Base-by-base conservation (phyloP, 2,888 invertebrate species). In the Drosophila yooni region DNA sequence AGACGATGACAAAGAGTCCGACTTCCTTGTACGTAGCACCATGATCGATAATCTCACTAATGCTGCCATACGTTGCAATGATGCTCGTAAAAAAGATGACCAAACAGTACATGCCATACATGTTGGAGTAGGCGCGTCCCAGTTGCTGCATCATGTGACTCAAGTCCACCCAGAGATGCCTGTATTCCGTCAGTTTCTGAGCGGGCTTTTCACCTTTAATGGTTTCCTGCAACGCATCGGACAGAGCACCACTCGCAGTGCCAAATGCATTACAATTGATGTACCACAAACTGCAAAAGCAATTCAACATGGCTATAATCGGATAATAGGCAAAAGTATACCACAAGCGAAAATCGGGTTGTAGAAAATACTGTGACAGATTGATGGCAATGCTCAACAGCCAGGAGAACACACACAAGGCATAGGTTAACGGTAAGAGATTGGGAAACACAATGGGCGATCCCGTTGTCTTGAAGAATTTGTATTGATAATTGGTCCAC, bases 81-180 rank as follows among this genome's bases (percentile, higher is more conserved):
- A 96, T 96, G 11, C 96, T 96, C 3, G 96, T 96, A 85, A 96
- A 95, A 90, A 96, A 95, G 63, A 96, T 95, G 3, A 96, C 94
- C 92, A 96, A 94, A 81, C 96, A 96, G 88, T 96, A 96, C 91
- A 96, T 95, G 13, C 96, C 96, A 79, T 96, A 96, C 96, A 96
- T 96, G 81, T 96, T 96, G 59, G 96, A 96, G 89, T 96, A 96
- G 0, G 96, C 96, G 54, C 95, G 93, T 51, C 95, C 96, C 81
- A 96, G 92, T 90, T 96, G 96, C 90, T 96, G 96, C 96, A 96
- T 96, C 95, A 96, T 96, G 80, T 96, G 96, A 4, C 96, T 96
- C 31, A 96, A 92, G 85, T 96, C 96, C 1, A 96, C 95, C 96
- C 95, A 95, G 27, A 95, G 93, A 90, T 96, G 95, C 18, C 96